Evolutionary conservation across 2,888 invertebrate genomes (phyloP).

Genomic region (Pristionchus maxplancki): DNA sequence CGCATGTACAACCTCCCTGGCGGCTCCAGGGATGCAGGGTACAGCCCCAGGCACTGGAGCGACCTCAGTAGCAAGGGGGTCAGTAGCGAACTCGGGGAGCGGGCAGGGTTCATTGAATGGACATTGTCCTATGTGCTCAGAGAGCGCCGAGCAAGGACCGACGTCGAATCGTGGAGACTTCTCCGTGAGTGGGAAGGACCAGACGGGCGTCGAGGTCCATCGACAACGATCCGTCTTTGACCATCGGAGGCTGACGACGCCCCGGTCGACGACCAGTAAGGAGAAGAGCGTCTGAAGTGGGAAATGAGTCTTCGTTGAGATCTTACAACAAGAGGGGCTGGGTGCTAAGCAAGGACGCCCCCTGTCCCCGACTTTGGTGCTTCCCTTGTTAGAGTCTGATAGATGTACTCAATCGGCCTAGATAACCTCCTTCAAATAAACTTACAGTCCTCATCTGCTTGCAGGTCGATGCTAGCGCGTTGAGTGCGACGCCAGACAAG

Average conservation of each 20-base stretch:
- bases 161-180: not conserved
- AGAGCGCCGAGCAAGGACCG: not conserved
- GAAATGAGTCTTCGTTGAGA: not conserved
- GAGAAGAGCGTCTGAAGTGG: constrained; percentile 34
- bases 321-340: too few species aligned
- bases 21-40: not conserved
- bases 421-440: not conserved
- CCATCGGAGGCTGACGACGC: not conserved
- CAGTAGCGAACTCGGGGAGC: not conserved
- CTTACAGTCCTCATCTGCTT: constrained; percentile 22
- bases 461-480: not conserved
- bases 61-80: too few species aligned
- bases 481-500: constrained; percentile 13
- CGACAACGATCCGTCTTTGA: not conserved
- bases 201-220: not conserved
- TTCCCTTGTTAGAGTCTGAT: too few species aligned
- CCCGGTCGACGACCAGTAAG: not conserved
- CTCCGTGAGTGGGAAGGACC: constrained; percentile 42
- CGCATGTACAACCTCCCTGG: not conserved
- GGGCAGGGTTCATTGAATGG: constrained; percentile 13
- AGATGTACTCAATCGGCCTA: too few species aligned
- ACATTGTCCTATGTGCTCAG: not conserved
- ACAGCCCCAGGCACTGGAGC: not conserved
- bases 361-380: too few species aligned
- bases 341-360: too few species aligned